These are phyloP conservation scores for Chaetorhynchus papuensis DNA, from an alignment of 2,113 vertebrate species.

Conservation along the genomic window DNA sequence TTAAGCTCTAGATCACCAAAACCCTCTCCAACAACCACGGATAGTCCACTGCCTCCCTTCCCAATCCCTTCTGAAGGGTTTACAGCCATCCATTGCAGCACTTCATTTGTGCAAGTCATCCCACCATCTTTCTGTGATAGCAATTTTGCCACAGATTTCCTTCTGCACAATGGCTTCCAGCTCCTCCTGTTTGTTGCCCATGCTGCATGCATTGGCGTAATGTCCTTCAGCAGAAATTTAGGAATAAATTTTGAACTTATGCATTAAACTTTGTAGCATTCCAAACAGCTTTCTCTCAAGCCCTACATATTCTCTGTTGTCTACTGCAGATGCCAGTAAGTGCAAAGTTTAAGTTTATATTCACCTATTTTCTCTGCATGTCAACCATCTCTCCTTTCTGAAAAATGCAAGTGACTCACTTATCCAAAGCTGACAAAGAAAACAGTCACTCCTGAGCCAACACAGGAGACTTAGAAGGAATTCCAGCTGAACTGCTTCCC, in stretches of 20 bases:
- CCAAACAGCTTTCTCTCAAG: not conserved
- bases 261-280: not conserved
- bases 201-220: not conserved
- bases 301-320: not conserved
- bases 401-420: not conserved
- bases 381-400: not conserved
- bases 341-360: not conserved
- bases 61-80: not conserved
- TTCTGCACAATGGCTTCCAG: not conserved
- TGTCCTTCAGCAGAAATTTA: not conserved
- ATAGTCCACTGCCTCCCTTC: not conserved
- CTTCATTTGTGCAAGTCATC: not conserved
- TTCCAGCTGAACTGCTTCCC: not conserved
- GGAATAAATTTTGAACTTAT: not conserved
- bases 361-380: not conserved
- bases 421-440: not conserved
- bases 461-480: not conserved
- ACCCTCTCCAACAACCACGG: not conserved
- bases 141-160: not conserved
- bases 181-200: not conserved
- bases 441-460: not conserved
- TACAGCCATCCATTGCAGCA: not conserved
- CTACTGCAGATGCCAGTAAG: not conserved
- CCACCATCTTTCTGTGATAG: accelerated
- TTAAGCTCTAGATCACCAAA: not conserved